phyloP scores from a whole-genome alignment of 2,888 invertebrate genomes.

The Hydrotaea diabolus region DNA sequence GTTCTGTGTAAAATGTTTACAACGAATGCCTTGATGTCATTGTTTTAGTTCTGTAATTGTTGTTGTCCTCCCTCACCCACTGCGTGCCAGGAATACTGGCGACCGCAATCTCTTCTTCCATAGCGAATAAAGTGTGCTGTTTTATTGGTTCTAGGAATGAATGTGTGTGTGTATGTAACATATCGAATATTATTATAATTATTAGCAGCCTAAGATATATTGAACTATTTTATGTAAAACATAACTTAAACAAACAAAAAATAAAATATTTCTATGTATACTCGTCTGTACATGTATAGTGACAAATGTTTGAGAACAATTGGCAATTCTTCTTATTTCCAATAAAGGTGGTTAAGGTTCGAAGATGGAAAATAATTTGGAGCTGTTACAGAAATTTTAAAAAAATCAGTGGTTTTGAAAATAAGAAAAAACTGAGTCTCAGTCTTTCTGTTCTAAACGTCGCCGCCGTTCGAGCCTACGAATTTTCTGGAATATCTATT shows the following conservation, averaged over 20 bases:
- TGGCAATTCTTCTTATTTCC: no score
- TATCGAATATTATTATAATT: background rate
- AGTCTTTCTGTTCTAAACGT: no score
- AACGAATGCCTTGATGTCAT: conserved; percentile 66
- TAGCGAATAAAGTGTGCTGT: conserved; percentile 32
- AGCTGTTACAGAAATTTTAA: no score
- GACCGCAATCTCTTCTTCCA: conserved; percentile 18
- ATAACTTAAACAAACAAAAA: background rate
- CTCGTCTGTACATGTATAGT: conserved; percentile 27
- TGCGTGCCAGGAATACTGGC: no score
- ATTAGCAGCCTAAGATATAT: background rate
- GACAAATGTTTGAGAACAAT: background rate
- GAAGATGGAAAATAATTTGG: no score
- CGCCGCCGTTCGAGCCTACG: no score
- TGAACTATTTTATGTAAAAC: conserved; percentile 15
- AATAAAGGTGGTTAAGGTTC: no score
- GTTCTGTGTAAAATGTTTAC: conserved; percentile 43
- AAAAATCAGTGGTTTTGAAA: background rate
- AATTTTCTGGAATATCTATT: no score
- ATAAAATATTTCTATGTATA: no score
- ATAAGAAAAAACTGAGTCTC: background rate
- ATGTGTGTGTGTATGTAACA: background rate
- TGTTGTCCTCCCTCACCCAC: background rate
- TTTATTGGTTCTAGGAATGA: conserved; percentile 22
- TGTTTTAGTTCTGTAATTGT: conserved; percentile 5